Evolutionary conservation across 2,888 invertebrate genomes (phyloP).

Genomic region (Caenorhabditis sp.): DNA sequence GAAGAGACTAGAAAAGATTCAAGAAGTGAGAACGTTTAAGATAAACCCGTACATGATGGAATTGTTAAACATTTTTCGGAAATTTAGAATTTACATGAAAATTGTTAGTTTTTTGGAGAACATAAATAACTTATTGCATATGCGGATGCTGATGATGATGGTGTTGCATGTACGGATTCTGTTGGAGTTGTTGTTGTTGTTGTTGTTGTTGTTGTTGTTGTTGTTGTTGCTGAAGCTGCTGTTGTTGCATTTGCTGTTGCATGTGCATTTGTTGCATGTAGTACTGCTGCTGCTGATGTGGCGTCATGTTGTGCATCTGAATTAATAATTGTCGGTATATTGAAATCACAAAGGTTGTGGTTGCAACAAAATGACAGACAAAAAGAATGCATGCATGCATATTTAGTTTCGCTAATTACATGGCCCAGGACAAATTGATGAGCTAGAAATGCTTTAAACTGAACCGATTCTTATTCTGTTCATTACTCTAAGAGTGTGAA

Average conservation of each 20-base stretch:
- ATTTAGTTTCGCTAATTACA: no score
- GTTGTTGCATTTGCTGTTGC: slow-evolving; percentile 29
- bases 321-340: no score
- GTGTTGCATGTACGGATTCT: slow-evolving; percentile 25
- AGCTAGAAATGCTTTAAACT: no score
- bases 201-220: slow-evolving; percentile 26
- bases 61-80: no score
- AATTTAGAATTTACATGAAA: neutral
- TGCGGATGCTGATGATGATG: slow-evolving; percentile 35
- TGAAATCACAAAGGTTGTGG: no score
- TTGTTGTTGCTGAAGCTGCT: slow-evolving; percentile 32
- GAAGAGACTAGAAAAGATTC: no score
- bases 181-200: slow-evolving; percentile 29
- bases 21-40: neutral
- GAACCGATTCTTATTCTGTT: no score
- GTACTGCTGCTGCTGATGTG: slow-evolving; percentile 39
- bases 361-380: no score
- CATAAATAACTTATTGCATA: slow-evolving; percentile 9
- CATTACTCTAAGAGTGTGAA: no score
- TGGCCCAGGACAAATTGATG: no score
- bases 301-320: slow-evolving; percentile 39
- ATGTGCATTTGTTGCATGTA: slow-evolving; percentile 48
- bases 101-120: neutral
- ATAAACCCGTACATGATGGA: no score
- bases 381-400: no score